phyloP scores from a whole-genome alignment of 2,113 vertebrate species.

The Oceanodroma tethys region DNA sequence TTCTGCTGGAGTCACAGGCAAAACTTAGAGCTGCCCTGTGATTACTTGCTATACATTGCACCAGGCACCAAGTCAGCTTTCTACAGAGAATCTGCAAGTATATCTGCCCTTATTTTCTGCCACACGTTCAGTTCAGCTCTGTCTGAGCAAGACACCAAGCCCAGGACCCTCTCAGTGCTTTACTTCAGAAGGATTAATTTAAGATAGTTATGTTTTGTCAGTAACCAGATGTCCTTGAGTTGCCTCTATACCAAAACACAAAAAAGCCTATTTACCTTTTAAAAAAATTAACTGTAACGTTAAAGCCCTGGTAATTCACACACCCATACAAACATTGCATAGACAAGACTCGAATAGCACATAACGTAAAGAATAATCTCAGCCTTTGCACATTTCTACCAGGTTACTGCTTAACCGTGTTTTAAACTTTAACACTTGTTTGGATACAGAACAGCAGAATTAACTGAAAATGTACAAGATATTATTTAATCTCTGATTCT shows the following conservation, averaged over 20 bases:
- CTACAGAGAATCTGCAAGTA: background rate
- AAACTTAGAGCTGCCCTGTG: background rate
- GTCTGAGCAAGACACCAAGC: background rate
- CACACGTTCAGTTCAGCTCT: background rate
- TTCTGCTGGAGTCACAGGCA: background rate
- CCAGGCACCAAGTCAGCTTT: background rate
- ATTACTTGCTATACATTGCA: background rate
- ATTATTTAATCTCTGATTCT: background rate
- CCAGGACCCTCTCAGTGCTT: background rate
- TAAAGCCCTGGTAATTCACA: background rate
- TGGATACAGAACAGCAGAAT: background rate
- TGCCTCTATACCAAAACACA: background rate
- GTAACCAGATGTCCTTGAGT: background rate
- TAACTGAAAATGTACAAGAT: background rate
- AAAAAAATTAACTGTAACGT: background rate
- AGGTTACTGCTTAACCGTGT: background rate
- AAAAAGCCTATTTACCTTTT: background rate
- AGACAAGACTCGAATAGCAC: background rate
- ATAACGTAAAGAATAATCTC: background rate
- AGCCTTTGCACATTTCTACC: background rate
- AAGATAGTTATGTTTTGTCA: background rate
- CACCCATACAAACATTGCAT: background rate
- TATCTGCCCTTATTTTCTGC: background rate
- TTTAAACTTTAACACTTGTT: constrained; percentile 1
- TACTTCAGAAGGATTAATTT: background rate